Evolutionary conservation across 2,888 invertebrate species (phyloP), one percentile per base, ranked within the genome.

Genomic region (Drosophila seclusa): DNA sequence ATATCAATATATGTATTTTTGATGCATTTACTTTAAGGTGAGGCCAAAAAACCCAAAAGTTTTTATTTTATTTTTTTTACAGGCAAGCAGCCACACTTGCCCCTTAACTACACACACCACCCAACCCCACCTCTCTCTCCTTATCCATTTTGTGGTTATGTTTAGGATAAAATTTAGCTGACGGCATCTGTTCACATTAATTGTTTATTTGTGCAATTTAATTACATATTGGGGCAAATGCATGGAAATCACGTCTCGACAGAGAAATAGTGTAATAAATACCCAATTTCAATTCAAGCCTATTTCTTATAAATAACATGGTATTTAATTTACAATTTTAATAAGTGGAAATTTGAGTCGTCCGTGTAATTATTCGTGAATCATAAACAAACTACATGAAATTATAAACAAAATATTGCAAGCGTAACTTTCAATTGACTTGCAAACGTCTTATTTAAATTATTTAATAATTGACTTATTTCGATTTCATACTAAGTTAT

Each of bases 81-180:
- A 72, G 34, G 68, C 75, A 53, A 59, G 42, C 59, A 38, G 29
- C 32, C 61, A 55, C 55, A 55, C 27, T 45, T 32, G 7, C 45
- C 42, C 49, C 34, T 66, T 38, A 27, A 27, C 24, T 45, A 24
- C 21, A 27, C 45, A 45, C 45, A 45, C 45, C 24, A 24, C 24
- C 27, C 45, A 45, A 45, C 24, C 24, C 45, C 53, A 27, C 34
- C 53, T 32, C 32, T 11, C 40, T 61, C 58, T n/a, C 32, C 52
- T 27, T 10, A 10, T 24, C 13, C 59, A 27, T 71, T 83, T 84
- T 85, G 79, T 73, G 76, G 73, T 78, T 85, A 84, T 83, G 83
- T 79, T 86, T 78, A 82, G 80, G 82, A 78, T 80, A 73, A 76
- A 80, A 79, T 78, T 24, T 84, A 76, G 73, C 68, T 80, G 73